phyloP scores from a whole-genome alignment of 2,888 invertebrate species.

The Thysanoteuthis rhombus region DNA sequence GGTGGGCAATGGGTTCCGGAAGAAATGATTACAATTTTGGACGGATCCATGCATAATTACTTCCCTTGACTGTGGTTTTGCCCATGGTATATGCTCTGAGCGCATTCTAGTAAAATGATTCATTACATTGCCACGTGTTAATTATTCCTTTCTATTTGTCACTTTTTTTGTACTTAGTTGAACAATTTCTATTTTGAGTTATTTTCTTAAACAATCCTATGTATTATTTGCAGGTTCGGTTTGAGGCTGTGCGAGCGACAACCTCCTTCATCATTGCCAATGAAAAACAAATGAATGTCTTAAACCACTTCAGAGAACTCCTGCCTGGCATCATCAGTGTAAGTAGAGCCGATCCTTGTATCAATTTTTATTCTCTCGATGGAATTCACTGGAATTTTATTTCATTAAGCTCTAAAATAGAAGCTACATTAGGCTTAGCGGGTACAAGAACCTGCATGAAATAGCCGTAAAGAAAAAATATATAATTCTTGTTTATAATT shows the following conservation, averaged over 20 bases:
- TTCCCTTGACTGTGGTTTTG: too few relatives aligned
- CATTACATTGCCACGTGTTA: too few relatives aligned
- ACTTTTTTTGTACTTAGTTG: not conserved
- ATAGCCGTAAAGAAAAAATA: too few relatives aligned
- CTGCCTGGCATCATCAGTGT: slow-evolving; percentile 74
- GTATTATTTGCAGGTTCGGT: slow-evolving; percentile 64
- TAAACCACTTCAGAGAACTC: slow-evolving; percentile 88
- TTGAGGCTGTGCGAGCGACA: slow-evolving; percentile 72
- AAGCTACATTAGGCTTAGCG: not conserved
- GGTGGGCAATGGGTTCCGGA: too few relatives aligned
- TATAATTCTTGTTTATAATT: too few relatives aligned
- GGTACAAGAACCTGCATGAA: not conserved
- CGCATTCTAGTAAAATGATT: too few relatives aligned
- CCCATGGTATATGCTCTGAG: too few relatives aligned
- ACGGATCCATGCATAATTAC: too few relatives aligned
- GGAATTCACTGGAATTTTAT: too few relatives aligned
- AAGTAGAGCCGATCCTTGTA: not conserved
- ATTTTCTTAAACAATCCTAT: slow-evolving; percentile 25
- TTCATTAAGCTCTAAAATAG: not conserved
- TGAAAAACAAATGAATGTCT: slow-evolving; percentile 90
- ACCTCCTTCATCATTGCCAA: slow-evolving; percentile 86
- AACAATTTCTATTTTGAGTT: not conserved
- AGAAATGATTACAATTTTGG: too few relatives aligned
- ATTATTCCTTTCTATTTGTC: not conserved
- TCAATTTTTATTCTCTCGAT: too few relatives aligned